Evolutionary conservation across 2,113 vertebrate genomes (phyloP).

Genomic region (Silurus asotus): DNA sequence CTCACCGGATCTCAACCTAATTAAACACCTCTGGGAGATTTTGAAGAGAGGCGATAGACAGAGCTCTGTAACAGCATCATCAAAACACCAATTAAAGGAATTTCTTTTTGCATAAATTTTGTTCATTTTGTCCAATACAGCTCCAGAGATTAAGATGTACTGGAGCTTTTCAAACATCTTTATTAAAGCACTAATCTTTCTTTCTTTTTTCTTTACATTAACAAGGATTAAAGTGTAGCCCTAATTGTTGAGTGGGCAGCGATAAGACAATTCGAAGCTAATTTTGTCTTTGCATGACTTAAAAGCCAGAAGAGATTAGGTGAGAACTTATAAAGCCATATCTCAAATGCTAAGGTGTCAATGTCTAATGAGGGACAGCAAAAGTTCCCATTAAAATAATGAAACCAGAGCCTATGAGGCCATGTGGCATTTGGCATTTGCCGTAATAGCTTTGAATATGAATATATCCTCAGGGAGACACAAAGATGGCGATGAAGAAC

Average conservation of each 20-base stretch:
- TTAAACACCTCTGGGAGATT: not conserved
- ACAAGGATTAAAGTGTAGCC: not conserved
- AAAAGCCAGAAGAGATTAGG: not conserved
- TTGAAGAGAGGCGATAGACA: not conserved
- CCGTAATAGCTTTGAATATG: conserved; percentile 34
- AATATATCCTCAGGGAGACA: conserved; percentile 42
- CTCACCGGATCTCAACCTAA: not conserved
- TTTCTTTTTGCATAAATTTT: not conserved
- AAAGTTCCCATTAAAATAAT: conserved; percentile 39
- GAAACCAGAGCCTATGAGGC: conserved; percentile 12
- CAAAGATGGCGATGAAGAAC: conserved; percentile 40
- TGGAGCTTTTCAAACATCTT: not conserved
- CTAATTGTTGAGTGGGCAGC: not conserved
- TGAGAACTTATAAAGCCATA: not conserved
- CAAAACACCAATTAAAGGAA: not conserved
- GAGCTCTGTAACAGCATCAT: not conserved
- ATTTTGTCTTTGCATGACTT: not conserved
- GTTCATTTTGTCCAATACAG: not conserved
- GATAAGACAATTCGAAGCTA: not conserved
- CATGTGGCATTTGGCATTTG: not conserved
- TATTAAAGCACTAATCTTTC: not conserved
- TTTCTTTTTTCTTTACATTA: not conserved
- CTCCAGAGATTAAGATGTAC: not conserved
- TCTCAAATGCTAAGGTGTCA: conserved; percentile 13
- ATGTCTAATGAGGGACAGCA: conserved; percentile 26